Conservation (phyloP, 2,113 vertebrate genomes). For the Petrocephalus microphthalmus region DNA sequence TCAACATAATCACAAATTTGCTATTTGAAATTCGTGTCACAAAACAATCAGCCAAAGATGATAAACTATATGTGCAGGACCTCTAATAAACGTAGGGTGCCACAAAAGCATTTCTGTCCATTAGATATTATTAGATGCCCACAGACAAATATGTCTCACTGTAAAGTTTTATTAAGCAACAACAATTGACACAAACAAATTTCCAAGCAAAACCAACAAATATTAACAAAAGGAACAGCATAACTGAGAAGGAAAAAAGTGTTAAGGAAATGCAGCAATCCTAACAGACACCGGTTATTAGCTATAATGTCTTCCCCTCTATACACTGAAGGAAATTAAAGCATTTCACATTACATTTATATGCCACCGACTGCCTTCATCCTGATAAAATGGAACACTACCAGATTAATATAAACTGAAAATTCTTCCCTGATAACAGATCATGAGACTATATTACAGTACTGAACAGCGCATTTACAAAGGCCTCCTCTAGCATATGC, state of each 20-base stretch:
- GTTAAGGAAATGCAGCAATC: neutral
- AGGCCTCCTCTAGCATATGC: neutral
- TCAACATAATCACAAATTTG: neutral
- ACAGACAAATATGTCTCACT: neutral
- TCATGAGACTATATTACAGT: neutral
- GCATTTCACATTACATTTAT: neutral
- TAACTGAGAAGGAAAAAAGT: too few species aligned
- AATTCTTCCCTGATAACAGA: neutral
- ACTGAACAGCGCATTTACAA: neutral
- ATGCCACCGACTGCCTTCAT: neutral
- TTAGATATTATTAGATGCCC: neutral
- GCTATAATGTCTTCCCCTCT: neutral
- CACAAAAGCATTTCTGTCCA: neutral
- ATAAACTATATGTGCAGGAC: neutral
- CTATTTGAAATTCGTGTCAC: neutral
- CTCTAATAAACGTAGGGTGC: neutral
- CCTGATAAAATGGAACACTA: neutral
- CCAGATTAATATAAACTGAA: neutral
- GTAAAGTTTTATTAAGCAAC: conserved; percentile 5
- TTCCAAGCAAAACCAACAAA: neutral
- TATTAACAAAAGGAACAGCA: neutral
- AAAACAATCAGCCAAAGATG: neutral
- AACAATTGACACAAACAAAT: conserved; percentile 4
- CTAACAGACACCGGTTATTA: neutral
- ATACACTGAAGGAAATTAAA: neutral